A percentile compares a stretch with the other conserved stretches of the same genome.
phyloP scores from a whole-genome alignment of 2,797 vertebrate species.

The Furcifer pardalis region DNA sequence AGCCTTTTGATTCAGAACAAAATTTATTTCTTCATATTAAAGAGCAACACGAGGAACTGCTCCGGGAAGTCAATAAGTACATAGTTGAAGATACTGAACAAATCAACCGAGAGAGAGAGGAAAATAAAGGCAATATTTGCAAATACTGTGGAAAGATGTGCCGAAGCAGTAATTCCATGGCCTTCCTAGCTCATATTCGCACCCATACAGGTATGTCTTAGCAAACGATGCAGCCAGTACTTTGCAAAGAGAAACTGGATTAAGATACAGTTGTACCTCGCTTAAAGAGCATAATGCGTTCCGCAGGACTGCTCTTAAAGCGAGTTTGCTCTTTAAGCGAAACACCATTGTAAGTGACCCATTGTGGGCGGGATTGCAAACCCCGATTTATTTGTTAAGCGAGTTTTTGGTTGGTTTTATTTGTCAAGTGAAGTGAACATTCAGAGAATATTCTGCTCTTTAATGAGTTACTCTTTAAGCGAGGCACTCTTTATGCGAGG shows the following conservation, averaged over 20 bases:
- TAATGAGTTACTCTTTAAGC: too few relatives aligned
- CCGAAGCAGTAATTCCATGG: conserved; percentile 99
- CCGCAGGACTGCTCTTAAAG: too few relatives aligned
- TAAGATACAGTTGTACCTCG: too few relatives aligned
- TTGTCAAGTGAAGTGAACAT: too few relatives aligned
- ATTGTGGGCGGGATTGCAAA: too few relatives aligned
- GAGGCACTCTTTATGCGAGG: too few relatives aligned
- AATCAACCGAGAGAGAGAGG: conserved; percentile 95
- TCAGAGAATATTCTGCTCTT: too few relatives aligned
- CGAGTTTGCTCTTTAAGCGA: too few relatives aligned
- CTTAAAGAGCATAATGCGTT: too few relatives aligned
- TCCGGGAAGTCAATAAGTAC: conserved; percentile 97
- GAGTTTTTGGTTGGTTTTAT: too few relatives aligned
- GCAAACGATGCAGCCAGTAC: not conserved
- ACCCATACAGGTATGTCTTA: conserved; percentile 92
- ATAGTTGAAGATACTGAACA: conserved; percentile 97
- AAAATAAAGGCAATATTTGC: conserved; percentile 96
- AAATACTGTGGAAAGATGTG: conserved; percentile 97
- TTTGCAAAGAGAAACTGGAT: conserved; percentile 13
- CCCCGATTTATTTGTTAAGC: too few relatives aligned
- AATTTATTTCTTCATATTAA: conserved; percentile 96
- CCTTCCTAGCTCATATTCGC: conserved; percentile 96
- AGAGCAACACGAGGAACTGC: conserved; percentile 95
- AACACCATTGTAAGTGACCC: too few relatives aligned
- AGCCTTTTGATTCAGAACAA: conserved; percentile 93